Percentiles rank a stretch among this genome's conserved stretches.
These are phyloP conservation scores for Theonella swinhoei DNA, from an alignment of 37 sponge, comb jelly and placozoan genomes.

Conservation along the genomic window DNA sequence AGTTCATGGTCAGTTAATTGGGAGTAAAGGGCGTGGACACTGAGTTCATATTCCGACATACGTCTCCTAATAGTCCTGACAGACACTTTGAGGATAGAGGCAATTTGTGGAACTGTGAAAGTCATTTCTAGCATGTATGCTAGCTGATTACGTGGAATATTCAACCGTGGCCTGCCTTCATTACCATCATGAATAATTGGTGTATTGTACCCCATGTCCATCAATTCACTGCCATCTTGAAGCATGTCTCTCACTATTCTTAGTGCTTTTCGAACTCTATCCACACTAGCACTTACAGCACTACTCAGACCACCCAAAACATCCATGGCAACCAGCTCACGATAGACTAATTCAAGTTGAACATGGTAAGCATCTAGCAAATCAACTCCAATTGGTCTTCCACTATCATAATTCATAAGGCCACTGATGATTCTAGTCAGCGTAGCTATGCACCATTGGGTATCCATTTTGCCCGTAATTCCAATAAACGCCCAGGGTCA, in stretches of 20 bases:
- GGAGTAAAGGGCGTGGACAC: slow-evolving; percentile 29
- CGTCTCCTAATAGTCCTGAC: slow-evolving; percentile 46
- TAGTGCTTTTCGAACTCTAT: neutral
- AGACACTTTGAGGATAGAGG: slow-evolving; percentile 39
- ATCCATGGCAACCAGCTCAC: slow-evolving; percentile 11
- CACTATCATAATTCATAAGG: no score
- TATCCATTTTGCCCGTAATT: no score
- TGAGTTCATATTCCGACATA: slow-evolving; percentile 34
- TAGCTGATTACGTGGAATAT: slow-evolving; percentile 36
- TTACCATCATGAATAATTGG: neutral
- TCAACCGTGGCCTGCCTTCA: slow-evolving; percentile 27
- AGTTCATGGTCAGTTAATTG: slow-evolving; percentile 38
- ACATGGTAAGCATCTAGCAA: neutral
- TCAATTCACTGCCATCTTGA: no score
- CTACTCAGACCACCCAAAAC: neutral
- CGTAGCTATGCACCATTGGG: no score
- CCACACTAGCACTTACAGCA: neutral
- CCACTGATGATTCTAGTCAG: no score
- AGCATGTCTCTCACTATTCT: no score
- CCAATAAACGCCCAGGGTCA: no score
- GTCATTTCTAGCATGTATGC: slow-evolving; percentile 12
- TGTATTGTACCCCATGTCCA: no score
- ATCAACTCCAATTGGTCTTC: neutral
- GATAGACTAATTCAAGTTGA: slow-evolving; percentile 5
- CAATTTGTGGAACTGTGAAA: slow-evolving; percentile 44